Base-by-base conservation (phyloP, 2,888 invertebrate species). In the Helicoverpa assulta region DNA sequence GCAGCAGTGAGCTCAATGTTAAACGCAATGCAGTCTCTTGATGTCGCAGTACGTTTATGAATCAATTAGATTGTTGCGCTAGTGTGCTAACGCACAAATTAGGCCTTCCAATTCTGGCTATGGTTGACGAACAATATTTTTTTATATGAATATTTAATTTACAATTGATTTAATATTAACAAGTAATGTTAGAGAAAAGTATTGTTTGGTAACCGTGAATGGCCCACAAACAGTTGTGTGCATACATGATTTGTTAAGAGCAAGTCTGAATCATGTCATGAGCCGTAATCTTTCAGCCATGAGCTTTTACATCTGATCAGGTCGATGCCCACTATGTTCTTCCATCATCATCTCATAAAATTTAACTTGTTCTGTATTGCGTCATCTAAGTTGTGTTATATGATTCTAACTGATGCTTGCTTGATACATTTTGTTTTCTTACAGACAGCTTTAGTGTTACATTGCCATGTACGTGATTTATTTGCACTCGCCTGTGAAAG, bases 1-100 rank as follows among this genome's bases (percentile, higher is more conserved):
- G 96, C 97, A 94, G 97, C 97, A 95, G 96, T 97, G 96, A 97
- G 97, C 96, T 96, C 97, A 95, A 97, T 97, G 96, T 96, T 97
- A 96, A 97, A 97, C 96, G 96, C 97, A 94, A 96, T 97, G 94
- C 96, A 96, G 96, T 96, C 96, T 89, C 92, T 93, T 87, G 95
- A 95, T 90, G 95, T 95, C 95, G 93, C 95, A 94, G 95, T 95
- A 95, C 93, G 95, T 95, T 91, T 89, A 90, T 92, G 90, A 93
- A 93, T 92, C 90, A 93, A 93, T 94, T 89, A 91, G 91, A 95
- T 92, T 93, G 90, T 93, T 93, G 92, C 92, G 95, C 95, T 95
- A 95, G 95, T 93, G 94, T 95, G 94, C 94, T 93, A 92, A 93
- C 91, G 95, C 94, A 95, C 95, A 92, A 89, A 86, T 88, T 92